Evolutionary conservation across 2,113 vertebrate genomes (phyloP), one percentile per base, ranked within the genome.

Genomic region (Origma solitaria): DNA sequence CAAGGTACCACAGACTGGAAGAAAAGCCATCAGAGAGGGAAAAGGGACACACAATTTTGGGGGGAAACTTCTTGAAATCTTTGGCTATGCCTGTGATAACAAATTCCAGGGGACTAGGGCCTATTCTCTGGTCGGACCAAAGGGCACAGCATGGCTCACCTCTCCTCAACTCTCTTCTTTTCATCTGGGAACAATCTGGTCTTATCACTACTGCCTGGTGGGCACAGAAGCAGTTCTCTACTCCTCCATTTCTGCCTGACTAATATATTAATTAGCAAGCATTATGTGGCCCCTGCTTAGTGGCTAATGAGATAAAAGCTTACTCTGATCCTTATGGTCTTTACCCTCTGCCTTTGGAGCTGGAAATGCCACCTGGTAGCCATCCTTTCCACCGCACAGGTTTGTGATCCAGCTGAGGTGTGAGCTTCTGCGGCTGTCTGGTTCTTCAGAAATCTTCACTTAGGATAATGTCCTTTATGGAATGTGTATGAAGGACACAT

Each of bases 21-120:
- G 17, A n/a, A n/a, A 68, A 86, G 10, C 2, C 11, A 11, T 45
- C 28, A 76, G 57, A 82, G 23, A 56, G 5, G 17, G 28, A 56
- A 53, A 27, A 60, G 18, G 8, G 16, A 71, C 15, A 2, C 13
- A 13, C 38, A 54, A 22, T 56, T 71, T 33, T 0, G 0, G 20
- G 16, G 21, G 7, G 3, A 15, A 57, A 10, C 27, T 58, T 13
- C 42, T 20, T 75, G 60, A 82, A 61, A 50, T 40, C 28, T 84
- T 87, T 49, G 25, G 4, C 15, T 78, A 10, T 40, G 42, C 9
- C 64, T 44, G 6, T 24, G 11, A 7, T 84, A 49, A 19, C 19
- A 76, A 73, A 75, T 45, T 79, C 30, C 15, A 9, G 5, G 68
- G 23, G 11, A 35, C 15, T 66, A 30, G 10, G 27, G 7, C 13